Percentiles rank a stretch among this genome's conserved stretches.
These are phyloP conservation scores for Umimayanthus kanabou DNA, from an alignment of 92 coral and sea anemone species.

Conservation along the genomic window DNA sequence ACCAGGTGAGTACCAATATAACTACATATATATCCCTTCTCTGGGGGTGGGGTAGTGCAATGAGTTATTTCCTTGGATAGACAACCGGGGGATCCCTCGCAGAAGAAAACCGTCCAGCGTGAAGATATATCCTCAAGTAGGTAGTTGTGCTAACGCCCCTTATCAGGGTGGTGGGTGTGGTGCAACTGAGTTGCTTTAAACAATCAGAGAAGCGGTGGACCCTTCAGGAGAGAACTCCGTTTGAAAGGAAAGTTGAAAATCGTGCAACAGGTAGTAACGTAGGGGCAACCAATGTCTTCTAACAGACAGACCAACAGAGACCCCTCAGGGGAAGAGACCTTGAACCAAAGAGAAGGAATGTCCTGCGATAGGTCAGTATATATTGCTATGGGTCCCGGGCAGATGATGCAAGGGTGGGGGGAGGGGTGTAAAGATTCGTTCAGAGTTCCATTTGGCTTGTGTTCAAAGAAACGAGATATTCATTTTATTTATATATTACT, in stretches of 20 bases:
- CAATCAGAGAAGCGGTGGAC: neutral
- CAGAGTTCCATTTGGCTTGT: neutral
- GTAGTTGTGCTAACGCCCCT: neutral
- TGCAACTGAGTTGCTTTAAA: slow-evolving; percentile 23
- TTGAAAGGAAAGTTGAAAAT: slow-evolving; percentile 8
- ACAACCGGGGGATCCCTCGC: neutral
- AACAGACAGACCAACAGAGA: too few species aligned
- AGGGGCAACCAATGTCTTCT: neutral
- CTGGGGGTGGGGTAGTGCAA: neutral
- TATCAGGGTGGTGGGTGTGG: neutral
- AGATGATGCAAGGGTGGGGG: too few species aligned
- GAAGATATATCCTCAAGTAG: slow-evolving; percentile 24
- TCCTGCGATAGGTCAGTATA: too few species aligned
- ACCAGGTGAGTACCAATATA: neutral
- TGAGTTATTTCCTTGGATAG: neutral
- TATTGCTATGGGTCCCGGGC: too few species aligned
- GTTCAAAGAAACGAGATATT: neutral
- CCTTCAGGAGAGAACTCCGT: neutral
- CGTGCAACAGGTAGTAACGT: neutral
- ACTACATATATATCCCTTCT: neutral
- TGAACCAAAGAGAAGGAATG: too few species aligned
- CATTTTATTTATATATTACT: neutral
- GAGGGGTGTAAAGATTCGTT: too few species aligned
- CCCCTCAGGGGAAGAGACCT: too few species aligned
- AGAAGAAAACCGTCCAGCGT: neutral